Base-by-base conservation (phyloP, 2,888 invertebrate genomes). In the Spialia ferax region DNA sequence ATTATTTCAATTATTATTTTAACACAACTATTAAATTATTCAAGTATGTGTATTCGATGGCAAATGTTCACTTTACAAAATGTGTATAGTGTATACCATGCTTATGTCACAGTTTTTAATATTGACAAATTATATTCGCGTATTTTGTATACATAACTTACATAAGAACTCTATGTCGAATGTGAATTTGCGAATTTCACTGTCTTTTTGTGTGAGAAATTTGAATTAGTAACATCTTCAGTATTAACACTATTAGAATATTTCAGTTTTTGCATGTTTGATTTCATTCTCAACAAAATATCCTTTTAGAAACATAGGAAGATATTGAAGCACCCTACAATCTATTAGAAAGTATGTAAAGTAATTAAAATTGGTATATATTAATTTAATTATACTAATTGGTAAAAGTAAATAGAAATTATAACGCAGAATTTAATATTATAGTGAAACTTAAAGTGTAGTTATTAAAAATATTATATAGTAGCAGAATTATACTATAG, bases 401-500 rank as follows among this genome's bases (percentile, higher is more conserved):
- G n/a, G n/a, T n/a, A 35, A 54, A 54, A 42, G 29, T 56, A 57
- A 32, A 50, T 52, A 64, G 55, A 56, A 56, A 64, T 23, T 23
- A 48, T 56, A 42, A 56, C 8, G 20, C 63, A 64, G 32, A 56
- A 26, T 29, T 45, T 48, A 48, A 42, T 20, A 20, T 26, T 10
- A 59, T 66, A 60, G 65, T 18, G 65, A 52, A 10, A 52, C 50
- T 59, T 38, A 52, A 52, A 38, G 15, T 23, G 48, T 65, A 59
- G 65, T 26, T 54, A 29, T 63, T 15, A 20, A 66, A 1, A 22
- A 61, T 45, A 60, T 2, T 60, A n/a, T 69, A 74, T 59, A 60
- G 77, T 78, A 79, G 79, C 72, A 71, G 74, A 74, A 75, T n/a
- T 72, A 83, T 86, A 91, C 83, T 91, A 91, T 91, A 92, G 92